Base-by-base conservation (phyloP, 2,113 vertebrate species). In the Hydrolagus affinis region DNA sequence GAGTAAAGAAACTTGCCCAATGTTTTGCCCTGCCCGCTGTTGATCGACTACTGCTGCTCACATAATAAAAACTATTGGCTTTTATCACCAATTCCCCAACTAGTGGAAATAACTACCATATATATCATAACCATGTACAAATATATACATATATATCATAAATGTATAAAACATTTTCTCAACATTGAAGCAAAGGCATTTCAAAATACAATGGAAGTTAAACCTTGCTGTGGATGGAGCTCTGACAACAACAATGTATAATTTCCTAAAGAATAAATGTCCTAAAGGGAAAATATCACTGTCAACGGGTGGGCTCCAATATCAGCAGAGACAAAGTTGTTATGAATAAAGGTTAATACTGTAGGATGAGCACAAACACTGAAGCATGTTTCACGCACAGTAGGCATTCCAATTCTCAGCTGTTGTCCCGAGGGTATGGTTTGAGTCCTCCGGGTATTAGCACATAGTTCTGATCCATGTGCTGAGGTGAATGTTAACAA, bases 381-480 rank as follows among this genome's bases (percentile, higher is more conserved):
- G 78, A 83, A 28, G 78, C 78, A 83, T 68, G 62, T 68, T 83
- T 68, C 66, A 83, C 62, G 32, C 25, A 14, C 62, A 83, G 78
- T 83, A 62, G 78, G 62, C 66, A 83, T 68, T 83, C 60, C 78
- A 60, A 83, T 10, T 83, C 25, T 83, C 78, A 83, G 60, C 19
- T 83, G 62, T 28, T 30, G 25, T 83, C 78, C 62, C 78, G 0
- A 21, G 78, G 19, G 78, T 32, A 83, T 66, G 60, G 17, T 30
- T 21, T 83, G 14, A 83, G 62, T 83, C 78, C 78, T 83, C 78
- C 11, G 78, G 59, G 78, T 83, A 83, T 83, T 64, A 83, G 59
- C 66, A 83, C 25, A 83, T 66, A 68, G 32, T 83, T 83, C 28
- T 66, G 60, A 83, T 83, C 62, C 78, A 83, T 60, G 78, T 83